Base-by-base conservation (phyloP, 2,888 invertebrate genomes). In the Escarpia spicata region DNA sequence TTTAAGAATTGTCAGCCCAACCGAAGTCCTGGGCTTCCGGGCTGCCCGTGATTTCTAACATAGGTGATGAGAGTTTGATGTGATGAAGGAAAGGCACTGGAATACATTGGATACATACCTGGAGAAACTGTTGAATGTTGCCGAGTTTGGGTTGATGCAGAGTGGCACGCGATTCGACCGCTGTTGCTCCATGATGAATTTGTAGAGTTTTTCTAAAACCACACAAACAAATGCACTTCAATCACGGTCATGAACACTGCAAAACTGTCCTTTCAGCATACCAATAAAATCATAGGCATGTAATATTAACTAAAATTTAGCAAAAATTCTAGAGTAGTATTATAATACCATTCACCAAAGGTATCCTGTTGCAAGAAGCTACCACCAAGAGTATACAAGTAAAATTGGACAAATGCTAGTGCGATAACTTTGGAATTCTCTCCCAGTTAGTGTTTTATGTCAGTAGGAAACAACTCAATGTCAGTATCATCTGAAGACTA, bases 91-190 rank as follows among this genome's bases (percentile, higher is more conserved):
- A 52, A 12, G 15, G 3, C 75, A 26, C 75, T 26, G 3, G 75
- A 37, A 43, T 91, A 44, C 91, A 91, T 37, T 45, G 3, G 75
- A 43, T 12, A 92, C 92, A 58, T 98, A 99, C 99, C 99, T 99
- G 97, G 99, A 98, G 98, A 99, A 99, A 97, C 99, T 99, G 97
- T 99, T 99, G 97, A 99, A 99, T 97, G 99, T 99, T 97, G 99
- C 99, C 96, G 99, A 99, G 97, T 99, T 99, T 96, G 99, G 99
- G 97, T 99, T 99, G 97, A 99, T 99, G 97, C 99, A 99, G 95
- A 99, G 97, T 95, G 99, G 99, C 95, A 99, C 99, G 95, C 99
- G 98, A 96, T 98, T 98, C 96, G 98, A 98, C 97, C 98, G 98
- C 97, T 99, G 99, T 97, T 99, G 99, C 97, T 99, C 99, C 96